phyloP scores from a whole-genome alignment of 2,797 vertebrate genomes.

The Discoglossus pictus region DNA sequence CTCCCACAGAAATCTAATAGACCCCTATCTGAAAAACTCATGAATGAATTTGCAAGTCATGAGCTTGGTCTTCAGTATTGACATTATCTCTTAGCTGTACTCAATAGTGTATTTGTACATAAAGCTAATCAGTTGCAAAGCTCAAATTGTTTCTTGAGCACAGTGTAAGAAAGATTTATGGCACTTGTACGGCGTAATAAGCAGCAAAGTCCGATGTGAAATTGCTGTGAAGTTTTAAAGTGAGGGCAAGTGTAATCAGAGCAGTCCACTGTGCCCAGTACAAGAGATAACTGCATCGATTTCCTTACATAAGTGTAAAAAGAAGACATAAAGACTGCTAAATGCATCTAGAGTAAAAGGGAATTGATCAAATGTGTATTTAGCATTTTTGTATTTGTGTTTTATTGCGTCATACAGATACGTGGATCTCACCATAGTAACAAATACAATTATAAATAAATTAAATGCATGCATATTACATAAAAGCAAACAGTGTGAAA shows the following conservation, averaged over 20 bases:
- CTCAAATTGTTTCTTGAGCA: neutral
- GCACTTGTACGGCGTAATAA: slow-evolving; percentile 7
- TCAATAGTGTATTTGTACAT: slow-evolving; percentile 5
- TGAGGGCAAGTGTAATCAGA: slow-evolving; percentile 8
- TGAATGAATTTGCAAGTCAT: slow-evolving; percentile 1
- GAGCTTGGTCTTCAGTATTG: too few relatives aligned
- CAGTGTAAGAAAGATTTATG: slow-evolving; percentile 14
- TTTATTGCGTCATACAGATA: too few relatives aligned
- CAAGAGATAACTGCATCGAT: slow-evolving; percentile 32
- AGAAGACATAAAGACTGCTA: neutral
- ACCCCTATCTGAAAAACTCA: too few relatives aligned
- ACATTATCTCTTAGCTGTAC: slow-evolving; percentile 10
- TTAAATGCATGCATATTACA: too few relatives aligned
- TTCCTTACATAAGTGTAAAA: slow-evolving; percentile 2
- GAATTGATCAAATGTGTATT: neutral
- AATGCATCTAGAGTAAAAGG: neutral
- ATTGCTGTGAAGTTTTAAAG: slow-evolving; percentile 2
- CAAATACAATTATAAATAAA: too few relatives aligned
- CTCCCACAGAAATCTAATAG: too few relatives aligned
- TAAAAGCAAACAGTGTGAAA: too few relatives aligned
- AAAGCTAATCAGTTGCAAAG: slow-evolving; percentile 7
- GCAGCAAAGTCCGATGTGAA: slow-evolving; percentile 27
- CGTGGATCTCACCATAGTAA: too few relatives aligned
- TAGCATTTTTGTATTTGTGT: too few relatives aligned
- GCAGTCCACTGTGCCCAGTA: neutral